phyloP scores from a whole-genome alignment of 2,797 vertebrate species.

The Nasua narica region DNA sequence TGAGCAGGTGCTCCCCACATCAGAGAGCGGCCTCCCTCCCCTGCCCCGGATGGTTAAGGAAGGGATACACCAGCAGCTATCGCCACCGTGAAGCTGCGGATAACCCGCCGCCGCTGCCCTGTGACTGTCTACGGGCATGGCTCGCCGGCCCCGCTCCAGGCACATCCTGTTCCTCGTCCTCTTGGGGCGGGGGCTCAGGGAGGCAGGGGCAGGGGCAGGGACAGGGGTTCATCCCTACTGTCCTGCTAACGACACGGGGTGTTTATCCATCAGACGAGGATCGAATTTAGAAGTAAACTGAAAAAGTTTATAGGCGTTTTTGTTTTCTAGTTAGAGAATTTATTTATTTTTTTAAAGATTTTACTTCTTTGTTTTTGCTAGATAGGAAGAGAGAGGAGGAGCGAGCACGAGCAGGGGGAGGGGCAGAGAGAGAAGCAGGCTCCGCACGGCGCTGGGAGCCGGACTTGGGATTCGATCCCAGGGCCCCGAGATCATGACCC shows the following conservation, averaged over 20 bases:
- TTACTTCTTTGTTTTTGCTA: not conserved
- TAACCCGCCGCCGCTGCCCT: not conserved
- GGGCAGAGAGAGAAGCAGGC: too few relatives aligned
- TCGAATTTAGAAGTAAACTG: not conserved
- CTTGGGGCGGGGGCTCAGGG: too few relatives aligned
- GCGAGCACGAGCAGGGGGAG: too few relatives aligned
- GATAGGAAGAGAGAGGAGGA: too few relatives aligned
- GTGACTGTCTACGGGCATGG: too few relatives aligned
- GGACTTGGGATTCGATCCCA: not conserved
- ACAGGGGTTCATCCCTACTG: accelerated
- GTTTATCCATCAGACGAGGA: not conserved
- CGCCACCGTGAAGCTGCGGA: not conserved
- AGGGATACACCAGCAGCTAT: not conserved
- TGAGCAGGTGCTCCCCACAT: not conserved
- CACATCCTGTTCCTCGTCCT: too few relatives aligned
- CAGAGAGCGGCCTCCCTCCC: not conserved
- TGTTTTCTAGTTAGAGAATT: not conserved
- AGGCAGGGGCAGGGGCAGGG: not conserved
- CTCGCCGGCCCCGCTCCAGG: too few relatives aligned
- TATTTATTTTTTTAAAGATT: not conserved
- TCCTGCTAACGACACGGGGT: not conserved
- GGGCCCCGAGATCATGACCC: not conserved
- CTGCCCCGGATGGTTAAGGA: too few relatives aligned
- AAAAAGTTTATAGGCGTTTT: not conserved
- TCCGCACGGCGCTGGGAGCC: not conserved